Base-by-base conservation (phyloP, 2,113 vertebrate species). In the Sinocyclocheilus rhinocerous region DNA sequence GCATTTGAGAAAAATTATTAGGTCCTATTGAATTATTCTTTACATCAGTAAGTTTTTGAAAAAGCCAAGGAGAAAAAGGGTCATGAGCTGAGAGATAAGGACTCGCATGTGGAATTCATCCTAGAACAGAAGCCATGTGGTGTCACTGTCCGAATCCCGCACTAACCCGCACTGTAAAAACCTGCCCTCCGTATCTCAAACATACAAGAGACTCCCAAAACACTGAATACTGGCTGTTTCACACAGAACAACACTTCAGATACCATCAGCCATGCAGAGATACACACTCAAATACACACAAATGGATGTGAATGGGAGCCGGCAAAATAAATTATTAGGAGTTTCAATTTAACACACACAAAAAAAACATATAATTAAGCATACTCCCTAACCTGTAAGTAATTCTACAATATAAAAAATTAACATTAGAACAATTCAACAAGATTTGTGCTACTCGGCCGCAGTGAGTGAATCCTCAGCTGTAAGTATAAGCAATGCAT, bases 61-160 rank as follows among this genome's bases (percentile, higher is more conserved):
- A 84, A 89, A 91, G 91, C 82, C 70, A 63, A 79, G 90, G 76
- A 85, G 83, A 90, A 83, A 92, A 90, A 69, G 42, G 85, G 76
- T 90, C 91, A 65, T 77, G 92, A 81, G 88, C 91, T 88, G 87
- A 72, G 89, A 86, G 89, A 85, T 65, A 85, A 78, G 63, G 84
- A 72, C 76, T 77, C 33, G 84, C 94, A 94, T 92, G 92, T 94
- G 93, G 93, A 87, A 93, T 42, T 89, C 87, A 94, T 93, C 93
- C 91, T 67, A 84, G 73, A 94, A 94, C 93, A 91, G 92, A 90
- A 94, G 93, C 89, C 81, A 83, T 81, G 84, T 89, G 84, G 83
- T 84, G 87, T 93, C 89, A 91, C 85, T 92, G 92, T 93, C 91
- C 85, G 59, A 89, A 87, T 85, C 78, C 89, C 87, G 85, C 89